Conservation (phyloP, 2,113 vertebrate genomes). For the Cinclus mexicanus region DNA sequence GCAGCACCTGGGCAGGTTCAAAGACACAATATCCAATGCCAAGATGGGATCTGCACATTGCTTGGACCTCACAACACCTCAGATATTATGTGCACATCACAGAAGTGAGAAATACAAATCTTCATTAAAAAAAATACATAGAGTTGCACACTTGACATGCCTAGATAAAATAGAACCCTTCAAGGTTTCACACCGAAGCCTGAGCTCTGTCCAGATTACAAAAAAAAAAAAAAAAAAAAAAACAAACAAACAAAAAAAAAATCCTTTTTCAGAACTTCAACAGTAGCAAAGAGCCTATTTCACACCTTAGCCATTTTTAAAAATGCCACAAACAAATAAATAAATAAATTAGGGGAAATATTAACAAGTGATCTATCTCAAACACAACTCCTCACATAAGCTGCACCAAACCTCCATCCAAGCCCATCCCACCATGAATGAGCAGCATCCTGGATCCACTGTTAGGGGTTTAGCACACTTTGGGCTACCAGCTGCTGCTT, state of each 20-base stretch:
- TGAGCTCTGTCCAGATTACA: background rate
- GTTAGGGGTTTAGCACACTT: background rate
- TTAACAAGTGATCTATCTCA: background rate
- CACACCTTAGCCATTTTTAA: background rate
- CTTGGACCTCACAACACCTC: background rate
- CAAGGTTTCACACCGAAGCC: background rate
- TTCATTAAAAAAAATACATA: background rate
- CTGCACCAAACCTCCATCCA: background rate
- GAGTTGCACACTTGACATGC: background rate
- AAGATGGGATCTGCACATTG: background rate
- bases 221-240: background rate
- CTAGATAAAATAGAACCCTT: background rate
- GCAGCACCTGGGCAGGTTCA: background rate
- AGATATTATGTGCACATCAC: background rate
- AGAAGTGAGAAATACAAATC: background rate
- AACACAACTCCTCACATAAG: background rate
- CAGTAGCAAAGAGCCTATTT: background rate
- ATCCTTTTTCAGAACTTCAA: background rate
- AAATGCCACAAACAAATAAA: background rate
- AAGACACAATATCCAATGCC: background rate
- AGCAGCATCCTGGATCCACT: rapidly evolving
- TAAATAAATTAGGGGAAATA: background rate
- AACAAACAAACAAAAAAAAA: too few relatives aligned
- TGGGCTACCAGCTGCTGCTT: background rate
- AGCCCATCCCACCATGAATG: background rate